Evolutionary conservation across 2,797 vertebrate species (phyloP).

Genomic region (Ataeniobius toweri): DNA sequence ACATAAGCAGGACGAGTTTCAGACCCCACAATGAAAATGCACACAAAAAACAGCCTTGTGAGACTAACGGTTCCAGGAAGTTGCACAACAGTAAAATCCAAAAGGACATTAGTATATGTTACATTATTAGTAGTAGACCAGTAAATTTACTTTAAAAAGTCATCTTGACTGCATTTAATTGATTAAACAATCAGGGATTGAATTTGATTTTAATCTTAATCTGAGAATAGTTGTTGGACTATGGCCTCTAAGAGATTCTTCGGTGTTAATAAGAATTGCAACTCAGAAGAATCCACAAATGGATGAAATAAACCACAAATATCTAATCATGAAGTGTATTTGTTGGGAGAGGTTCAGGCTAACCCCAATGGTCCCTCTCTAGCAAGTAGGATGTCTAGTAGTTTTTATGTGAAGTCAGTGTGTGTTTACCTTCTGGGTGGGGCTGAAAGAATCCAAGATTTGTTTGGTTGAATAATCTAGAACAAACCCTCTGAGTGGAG

Average conservation of each 20-base stretch:
- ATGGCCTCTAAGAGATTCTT: background rate
- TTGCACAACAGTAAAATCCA: background rate
- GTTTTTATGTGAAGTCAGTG: background rate
- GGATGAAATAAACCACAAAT: background rate
- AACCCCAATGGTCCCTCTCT: background rate
- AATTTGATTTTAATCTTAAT: background rate
- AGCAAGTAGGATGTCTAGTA: background rate
- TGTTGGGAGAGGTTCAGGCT: background rate
- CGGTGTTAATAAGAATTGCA: background rate
- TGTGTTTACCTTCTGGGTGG: conserved; percentile 84
- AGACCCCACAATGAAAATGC: too few relatives aligned
- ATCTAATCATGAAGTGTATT: background rate
- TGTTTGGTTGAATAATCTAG: conserved; percentile 91
- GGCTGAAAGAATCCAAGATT: conserved; percentile 88
- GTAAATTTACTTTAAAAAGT: background rate
- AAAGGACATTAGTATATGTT: background rate
- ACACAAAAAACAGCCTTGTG: too few relatives aligned
- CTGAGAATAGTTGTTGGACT: background rate
- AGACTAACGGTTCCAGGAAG: too few relatives aligned
- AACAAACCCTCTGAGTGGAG: conserved; percentile 88
- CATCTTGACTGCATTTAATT: background rate
- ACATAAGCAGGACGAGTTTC: too few relatives aligned
- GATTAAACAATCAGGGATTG: background rate
- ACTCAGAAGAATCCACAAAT: background rate
- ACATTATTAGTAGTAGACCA: background rate